These are phyloP conservation scores for Tethea ocularis DNA, from an alignment of 2,888 invertebrate species.

Conservation along the genomic window DNA sequence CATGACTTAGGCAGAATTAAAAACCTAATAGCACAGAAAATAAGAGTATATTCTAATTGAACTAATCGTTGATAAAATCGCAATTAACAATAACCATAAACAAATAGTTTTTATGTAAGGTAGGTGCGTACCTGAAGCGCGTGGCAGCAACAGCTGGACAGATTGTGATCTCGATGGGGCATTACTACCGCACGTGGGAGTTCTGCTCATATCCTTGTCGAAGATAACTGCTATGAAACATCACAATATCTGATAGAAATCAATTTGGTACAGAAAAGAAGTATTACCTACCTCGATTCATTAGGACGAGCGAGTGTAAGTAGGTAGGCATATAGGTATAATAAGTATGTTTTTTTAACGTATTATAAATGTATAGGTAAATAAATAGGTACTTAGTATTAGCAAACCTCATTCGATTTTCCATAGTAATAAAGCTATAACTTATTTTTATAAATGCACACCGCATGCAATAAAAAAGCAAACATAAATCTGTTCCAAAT, in stretches of 20 bases:
- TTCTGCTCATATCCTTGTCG: constrained; percentile 4
- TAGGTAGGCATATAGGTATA: too few species aligned
- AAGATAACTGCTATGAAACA: background rate
- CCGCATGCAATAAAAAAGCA: background rate
- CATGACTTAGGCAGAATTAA: background rate
- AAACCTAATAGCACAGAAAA: background rate
- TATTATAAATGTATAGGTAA: too few species aligned
- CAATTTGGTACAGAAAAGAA: background rate
- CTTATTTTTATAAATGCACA: background rate
- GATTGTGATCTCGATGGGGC: constrained; percentile 58
- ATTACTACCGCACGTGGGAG: constrained; percentile 27
- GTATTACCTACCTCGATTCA: background rate
- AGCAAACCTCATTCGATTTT: background rate
- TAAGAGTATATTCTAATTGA: background rate
- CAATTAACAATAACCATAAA: constrained; percentile 12
- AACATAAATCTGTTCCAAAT: background rate
- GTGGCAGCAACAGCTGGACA: constrained; percentile 62
- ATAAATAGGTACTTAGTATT: background rate
- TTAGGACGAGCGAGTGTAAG: too few species aligned
- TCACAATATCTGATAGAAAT: background rate
- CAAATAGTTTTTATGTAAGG: constrained; percentile 21
- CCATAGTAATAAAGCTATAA: background rate
- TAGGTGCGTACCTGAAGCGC: constrained; percentile 33
- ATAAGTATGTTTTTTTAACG: too few species aligned
- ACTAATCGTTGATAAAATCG: constrained; percentile 1